Base-by-base conservation (phyloP, 1,140 invertebrate genomes). In the Cydia fagiglandana region DNA sequence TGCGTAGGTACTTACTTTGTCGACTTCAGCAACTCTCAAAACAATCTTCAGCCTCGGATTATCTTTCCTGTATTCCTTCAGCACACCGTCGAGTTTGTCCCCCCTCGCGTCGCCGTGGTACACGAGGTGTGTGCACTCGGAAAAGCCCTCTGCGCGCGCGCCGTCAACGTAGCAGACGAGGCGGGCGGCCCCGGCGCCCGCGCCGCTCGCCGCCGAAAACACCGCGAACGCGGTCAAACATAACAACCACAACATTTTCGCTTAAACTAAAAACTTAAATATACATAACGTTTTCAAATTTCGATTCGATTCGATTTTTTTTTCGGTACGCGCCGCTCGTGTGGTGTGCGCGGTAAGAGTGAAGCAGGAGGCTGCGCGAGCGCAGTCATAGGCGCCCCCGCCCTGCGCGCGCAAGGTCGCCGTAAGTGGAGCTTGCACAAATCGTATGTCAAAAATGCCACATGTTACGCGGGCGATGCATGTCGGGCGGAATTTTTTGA, bases 101-200 rank as follows among this genome's bases (percentile, higher is more conserved):
- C 91, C 93, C 75, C 91, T 88, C 47, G 89, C 87, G 74, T 88
- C 80, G 28, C 92, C 92, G 64, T 89, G 80, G 84, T 93, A 93
- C 28, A 94, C 89, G 73, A 94, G 86, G 79, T 94, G 93, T n/a
- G 93, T 93, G 79, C 93, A 94, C 80, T 92, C 88, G 61, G 88
- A 86, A 77, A 84, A 88, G 70, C 78, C 78, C 1, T 86, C 83
- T 20, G 77, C 78, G 79, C 83, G 82, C 77, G 86, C 80, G 78
- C 80, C 83, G 41, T 91, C 92, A 74, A 93, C 90, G 78, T 93
- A 93, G 80, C 93, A 94, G 73, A 93, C 84, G 47, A 94, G 84
- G 73, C 92, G 88, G 74, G 92, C 89, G 79, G 93, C 93, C 78
- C 93, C 93, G 56, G 89, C 87, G 83, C 91, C 91, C 1, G 89